Percentiles rank a stretch among this genome's conserved stretches.
Evolutionary conservation across 2,113 vertebrate species (phyloP).

Genomic region (Aix galericulata): DNA sequence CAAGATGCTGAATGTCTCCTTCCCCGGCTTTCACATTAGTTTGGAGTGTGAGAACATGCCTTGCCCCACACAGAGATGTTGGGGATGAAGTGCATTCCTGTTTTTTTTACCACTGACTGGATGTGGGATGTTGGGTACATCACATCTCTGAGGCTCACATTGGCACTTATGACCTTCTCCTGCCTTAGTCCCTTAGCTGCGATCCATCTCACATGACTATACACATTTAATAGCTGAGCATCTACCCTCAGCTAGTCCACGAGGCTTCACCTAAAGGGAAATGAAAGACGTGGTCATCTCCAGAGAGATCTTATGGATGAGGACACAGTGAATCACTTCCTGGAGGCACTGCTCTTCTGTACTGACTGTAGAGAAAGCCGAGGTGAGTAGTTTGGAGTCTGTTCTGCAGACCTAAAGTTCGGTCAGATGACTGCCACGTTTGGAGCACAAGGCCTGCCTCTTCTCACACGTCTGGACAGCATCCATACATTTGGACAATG

Average conservation of each 20-base stretch:
- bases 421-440: accelerated
- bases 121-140: background rate
- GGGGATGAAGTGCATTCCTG: background rate
- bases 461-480: background rate
- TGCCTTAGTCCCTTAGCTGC: background rate
- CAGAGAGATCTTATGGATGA: background rate
- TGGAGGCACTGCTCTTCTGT: background rate
- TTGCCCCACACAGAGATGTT: background rate
- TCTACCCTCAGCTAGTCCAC: background rate
- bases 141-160: background rate
- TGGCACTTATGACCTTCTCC: background rate
- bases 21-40: background rate
- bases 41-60: background rate
- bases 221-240: background rate
- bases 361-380: background rate
- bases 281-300: background rate
- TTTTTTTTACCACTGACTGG: background rate
- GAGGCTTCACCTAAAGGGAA: background rate
- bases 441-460: background rate
- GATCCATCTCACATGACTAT: background rate
- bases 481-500: background rate
- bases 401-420: background rate
- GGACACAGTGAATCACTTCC: background rate
- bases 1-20: background rate
- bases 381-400: background rate